Evolutionary conservation across 2,797 vertebrate genomes (phyloP).

Genomic region (Rhynchotus rufescens): DNA sequence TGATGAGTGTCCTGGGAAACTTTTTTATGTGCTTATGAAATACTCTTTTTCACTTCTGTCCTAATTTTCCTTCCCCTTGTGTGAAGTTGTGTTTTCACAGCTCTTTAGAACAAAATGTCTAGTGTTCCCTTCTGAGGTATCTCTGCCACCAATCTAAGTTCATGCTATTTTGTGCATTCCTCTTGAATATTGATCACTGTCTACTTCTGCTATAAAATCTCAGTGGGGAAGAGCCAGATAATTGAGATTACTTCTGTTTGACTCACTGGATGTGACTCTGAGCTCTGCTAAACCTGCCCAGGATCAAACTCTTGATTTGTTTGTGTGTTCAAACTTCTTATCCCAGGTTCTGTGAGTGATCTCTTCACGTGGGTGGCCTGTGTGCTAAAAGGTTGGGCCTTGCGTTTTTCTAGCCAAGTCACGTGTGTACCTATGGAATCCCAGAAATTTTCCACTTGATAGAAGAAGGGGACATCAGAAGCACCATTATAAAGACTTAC

Average conservation of each 20-base stretch:
- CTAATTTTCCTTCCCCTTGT: neutral
- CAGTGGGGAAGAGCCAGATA: neutral
- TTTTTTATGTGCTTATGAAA: neutral
- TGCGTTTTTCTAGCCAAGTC: constrained; percentile 57
- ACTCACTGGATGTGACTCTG: constrained; percentile 11
- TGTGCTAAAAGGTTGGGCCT: constrained; percentile 48
- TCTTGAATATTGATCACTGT: neutral
- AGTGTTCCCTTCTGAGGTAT: neutral
- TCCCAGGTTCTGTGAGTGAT: constrained; percentile 42
- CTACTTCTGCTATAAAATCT: neutral
- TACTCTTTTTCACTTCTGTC: neutral
- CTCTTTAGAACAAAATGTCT: neutral
- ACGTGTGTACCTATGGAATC: constrained; percentile 61
- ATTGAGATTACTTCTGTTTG: neutral
- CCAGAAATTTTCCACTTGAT: constrained; percentile 69
- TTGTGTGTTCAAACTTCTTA: constrained; percentile 49
- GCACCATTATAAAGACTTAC: constrained; percentile 6
- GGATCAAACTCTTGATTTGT: constrained; percentile 48
- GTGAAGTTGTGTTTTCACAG: neutral
- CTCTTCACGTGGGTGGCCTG: constrained; percentile 58
- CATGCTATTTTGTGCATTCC: neutral
- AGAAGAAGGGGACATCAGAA: constrained; percentile 65
- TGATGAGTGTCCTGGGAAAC: neutral
- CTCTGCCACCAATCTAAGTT: neutral
- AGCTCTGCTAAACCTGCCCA: constrained; percentile 19